Conservation (phyloP, 2,888 invertebrate genomes). For the Polia nebulosa region DNA sequence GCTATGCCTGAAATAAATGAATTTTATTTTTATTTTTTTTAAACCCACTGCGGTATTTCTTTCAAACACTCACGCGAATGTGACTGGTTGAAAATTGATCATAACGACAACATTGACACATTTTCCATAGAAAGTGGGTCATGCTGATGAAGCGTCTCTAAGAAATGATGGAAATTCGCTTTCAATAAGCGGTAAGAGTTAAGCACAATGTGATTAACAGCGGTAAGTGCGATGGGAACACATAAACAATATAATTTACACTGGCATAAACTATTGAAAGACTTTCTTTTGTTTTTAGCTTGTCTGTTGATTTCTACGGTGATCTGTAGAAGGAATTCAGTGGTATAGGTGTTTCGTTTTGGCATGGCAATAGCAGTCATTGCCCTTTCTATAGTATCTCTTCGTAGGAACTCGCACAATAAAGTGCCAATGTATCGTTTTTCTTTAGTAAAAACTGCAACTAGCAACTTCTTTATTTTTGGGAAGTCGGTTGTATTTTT, state of each 20-base stretch:
- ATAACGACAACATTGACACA: constrained; percentile 72
- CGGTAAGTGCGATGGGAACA: constrained; percentile 73
- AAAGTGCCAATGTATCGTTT: neutral
- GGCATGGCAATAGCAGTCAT: neutral
- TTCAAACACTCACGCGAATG: too few species aligned
- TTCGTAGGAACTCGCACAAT: neutral
- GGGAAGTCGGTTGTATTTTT: too few species aligned
- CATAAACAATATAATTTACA: constrained; percentile 56
- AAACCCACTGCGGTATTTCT: too few species aligned
- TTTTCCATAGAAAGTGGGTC: constrained; percentile 84
- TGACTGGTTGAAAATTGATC: too few species aligned
- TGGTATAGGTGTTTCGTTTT: neutral
- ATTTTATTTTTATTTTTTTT: too few species aligned
- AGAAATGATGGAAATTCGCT: constrained; percentile 76
- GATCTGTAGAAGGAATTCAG: neutral
- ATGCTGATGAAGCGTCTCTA: constrained; percentile 75
- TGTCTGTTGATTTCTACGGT: constrained; percentile 36
- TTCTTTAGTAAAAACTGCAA: neutral
- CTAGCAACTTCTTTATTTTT: too few species aligned
- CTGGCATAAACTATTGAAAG: constrained; percentile 33
- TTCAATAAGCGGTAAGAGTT: constrained; percentile 71
- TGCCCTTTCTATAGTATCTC: neutral
- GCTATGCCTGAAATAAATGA: too few species aligned
- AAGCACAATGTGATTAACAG: constrained; percentile 70
- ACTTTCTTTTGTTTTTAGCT: constrained; percentile 61